Conservation (phyloP, 92 coral and sea anemone genomes). For the Phenganax subtilis region DNA sequence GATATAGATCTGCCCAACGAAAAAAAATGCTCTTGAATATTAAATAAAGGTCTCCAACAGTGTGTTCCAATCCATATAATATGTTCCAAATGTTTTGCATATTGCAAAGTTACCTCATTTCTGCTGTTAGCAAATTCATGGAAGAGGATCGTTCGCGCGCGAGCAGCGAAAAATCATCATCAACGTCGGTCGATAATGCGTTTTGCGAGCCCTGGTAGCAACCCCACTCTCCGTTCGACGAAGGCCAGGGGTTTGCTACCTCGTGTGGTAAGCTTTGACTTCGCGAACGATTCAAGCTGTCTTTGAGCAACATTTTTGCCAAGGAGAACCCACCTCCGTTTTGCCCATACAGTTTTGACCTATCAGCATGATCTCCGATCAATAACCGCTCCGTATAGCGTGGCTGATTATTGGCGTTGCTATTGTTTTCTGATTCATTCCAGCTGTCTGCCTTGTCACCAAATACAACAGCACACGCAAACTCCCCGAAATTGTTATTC, state of each 20-base stretch:
- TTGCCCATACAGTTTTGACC: not conserved
- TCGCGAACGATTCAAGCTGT: not conserved
- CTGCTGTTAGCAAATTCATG: not conserved
- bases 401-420: conserved; percentile 1
- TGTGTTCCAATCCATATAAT: too few species aligned
- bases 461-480: conserved; percentile 13
- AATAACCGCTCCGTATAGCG: conserved; percentile 10
- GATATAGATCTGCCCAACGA: too few species aligned
- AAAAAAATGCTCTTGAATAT: too few species aligned
- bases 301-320: conserved; percentile 8
- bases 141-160: conserved; percentile 28
- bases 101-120: not conserved
- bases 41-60: too few species aligned
- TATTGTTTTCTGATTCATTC: not conserved
- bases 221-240: not conserved
- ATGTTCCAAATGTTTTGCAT: not conserved
- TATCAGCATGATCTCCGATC: conserved; percentile 2
- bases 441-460: not conserved
- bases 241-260: not conserved
- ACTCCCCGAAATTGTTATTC: conserved; percentile 20
- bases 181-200: not conserved
- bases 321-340: not conserved
- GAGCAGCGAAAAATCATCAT: conserved; percentile 11
- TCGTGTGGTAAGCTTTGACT: conserved; percentile 21
- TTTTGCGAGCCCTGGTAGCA: not conserved